phyloP scores from a whole-genome alignment of 2,888 invertebrate species.

The Nymphalis polychloros region DNA sequence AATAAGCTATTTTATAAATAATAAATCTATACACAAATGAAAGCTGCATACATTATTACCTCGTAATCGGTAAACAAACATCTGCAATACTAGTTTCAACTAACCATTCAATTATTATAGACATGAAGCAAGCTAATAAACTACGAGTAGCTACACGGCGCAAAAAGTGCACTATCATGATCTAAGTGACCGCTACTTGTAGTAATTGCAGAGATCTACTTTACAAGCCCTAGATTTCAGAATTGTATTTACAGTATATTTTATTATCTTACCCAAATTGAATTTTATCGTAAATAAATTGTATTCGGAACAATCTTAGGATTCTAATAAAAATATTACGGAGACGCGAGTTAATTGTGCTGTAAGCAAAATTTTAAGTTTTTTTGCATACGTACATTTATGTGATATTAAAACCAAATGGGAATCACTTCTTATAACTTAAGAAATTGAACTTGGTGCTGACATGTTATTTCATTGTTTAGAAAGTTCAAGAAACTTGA shows the following conservation, averaged over 20 bases:
- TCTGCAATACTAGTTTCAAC: constrained; percentile 48
- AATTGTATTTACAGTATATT: not conserved
- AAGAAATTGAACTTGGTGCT: constrained; percentile 22
- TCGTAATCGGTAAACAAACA: constrained; percentile 65
- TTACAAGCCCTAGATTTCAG: not conserved
- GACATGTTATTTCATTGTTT: constrained; percentile 31
- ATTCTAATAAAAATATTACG: not conserved
- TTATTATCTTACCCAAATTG: not conserved
- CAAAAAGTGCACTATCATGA: constrained; percentile 10
- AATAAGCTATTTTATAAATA: not conserved
- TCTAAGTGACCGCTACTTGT: constrained; percentile 2
- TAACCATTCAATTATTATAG: constrained; percentile 69
- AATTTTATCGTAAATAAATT: not conserved
- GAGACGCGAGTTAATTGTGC: not conserved
- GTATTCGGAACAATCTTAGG: not conserved
- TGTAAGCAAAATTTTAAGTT: not conserved
- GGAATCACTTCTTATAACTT: constrained; percentile 9
- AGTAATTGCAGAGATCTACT: not conserved
- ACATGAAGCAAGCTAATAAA: constrained; percentile 64
- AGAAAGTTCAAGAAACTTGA: constrained; percentile 37
- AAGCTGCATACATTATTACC: constrained; percentile 46
- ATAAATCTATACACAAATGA: constrained; percentile 40
- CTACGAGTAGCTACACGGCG: constrained; percentile 51
- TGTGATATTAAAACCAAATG: not conserved
- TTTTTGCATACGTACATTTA: not conserved